phyloP scores from a whole-genome alignment of 2,888 invertebrate genomes.

The Sturmia bella region DNA sequence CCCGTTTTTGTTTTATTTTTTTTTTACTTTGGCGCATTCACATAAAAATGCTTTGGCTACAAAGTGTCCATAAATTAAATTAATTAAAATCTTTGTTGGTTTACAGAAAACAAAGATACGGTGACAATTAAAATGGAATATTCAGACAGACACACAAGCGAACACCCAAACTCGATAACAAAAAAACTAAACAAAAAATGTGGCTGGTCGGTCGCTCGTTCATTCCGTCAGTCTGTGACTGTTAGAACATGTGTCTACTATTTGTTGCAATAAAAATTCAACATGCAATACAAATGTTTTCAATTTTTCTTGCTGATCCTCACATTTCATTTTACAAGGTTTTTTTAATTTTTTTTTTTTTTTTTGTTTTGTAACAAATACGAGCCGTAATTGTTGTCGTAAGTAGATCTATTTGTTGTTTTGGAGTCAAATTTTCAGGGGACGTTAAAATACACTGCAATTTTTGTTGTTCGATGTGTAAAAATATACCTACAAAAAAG shows the following conservation, averaged over 20 bases:
- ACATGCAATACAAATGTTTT: constrained; percentile 66
- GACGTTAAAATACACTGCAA: constrained; percentile 10
- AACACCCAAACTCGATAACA: constrained; percentile 3
- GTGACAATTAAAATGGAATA: constrained; percentile 42
- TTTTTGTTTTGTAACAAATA: constrained; percentile 15
- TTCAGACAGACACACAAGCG: too few relatives aligned
- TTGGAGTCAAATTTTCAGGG: constrained; percentile 35
- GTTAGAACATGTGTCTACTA: constrained; percentile 75
- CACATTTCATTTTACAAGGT: constrained; percentile 49
- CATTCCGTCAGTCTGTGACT: constrained; percentile 37
- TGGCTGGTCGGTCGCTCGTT: constrained; percentile 4
- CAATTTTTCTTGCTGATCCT: constrained; percentile 51
- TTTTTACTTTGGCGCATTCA: constrained; percentile 12
- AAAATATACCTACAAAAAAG: constrained; percentile 25
- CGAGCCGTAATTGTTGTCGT: neutral
- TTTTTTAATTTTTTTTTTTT: neutral
- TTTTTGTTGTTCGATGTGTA: constrained; percentile 17
- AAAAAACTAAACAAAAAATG: constrained; percentile 7
- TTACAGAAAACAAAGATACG: constrained; percentile 15
- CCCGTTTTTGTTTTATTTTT: constrained; percentile 1
- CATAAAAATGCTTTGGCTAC: constrained; percentile 17
- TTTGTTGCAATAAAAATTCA: constrained; percentile 73
- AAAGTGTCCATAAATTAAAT: constrained; percentile 61
- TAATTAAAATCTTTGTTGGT: constrained; percentile 55
- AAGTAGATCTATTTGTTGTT: constrained; percentile 41